Percentiles rank a stretch among this genome's conserved stretches.
These are phyloP conservation scores for Tinea semifulvella DNA, from an alignment of 2,888 invertebrate species.

Conservation along the genomic window DNA sequence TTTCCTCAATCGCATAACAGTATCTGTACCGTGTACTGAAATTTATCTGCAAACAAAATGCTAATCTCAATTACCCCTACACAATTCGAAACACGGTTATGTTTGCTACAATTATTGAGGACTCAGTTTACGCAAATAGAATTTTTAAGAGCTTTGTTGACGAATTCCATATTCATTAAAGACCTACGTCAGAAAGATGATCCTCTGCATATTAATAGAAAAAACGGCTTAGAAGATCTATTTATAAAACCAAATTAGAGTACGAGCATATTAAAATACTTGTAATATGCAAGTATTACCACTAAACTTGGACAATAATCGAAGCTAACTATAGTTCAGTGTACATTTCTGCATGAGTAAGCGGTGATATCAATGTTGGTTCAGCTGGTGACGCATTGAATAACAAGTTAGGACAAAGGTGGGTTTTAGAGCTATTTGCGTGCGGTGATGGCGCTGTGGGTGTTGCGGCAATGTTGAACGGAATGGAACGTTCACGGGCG, in stretches of 20 bases:
- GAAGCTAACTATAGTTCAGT: background rate
- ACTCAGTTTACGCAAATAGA: no score
- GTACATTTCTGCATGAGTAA: constrained; percentile 6
- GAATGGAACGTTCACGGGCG: background rate
- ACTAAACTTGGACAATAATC: background rate
- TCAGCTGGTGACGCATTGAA: background rate
- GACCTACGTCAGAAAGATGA: constrained; percentile 9
- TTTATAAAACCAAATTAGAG: constrained; percentile 5
- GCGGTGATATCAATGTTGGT: background rate
- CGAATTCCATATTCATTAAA: background rate
- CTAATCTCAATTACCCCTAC: no score
- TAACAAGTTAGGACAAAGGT: background rate
- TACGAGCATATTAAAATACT: background rate
- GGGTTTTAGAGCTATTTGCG: background rate
- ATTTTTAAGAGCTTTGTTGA: no score
- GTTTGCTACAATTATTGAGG: no score
- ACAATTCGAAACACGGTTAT: no score
- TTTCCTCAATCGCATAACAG: no score
- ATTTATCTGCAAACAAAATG: no score
- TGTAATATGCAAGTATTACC: background rate
- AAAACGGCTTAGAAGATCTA: constrained; percentile 1
- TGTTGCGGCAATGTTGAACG: background rate
- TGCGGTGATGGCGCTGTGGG: background rate
- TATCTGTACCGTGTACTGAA: no score
- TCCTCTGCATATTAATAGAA: constrained; percentile 2